These are phyloP conservation scores for Xiphorhynchus elegans DNA, from an alignment of 2,113 vertebrate species.

Conservation along the genomic window DNA sequence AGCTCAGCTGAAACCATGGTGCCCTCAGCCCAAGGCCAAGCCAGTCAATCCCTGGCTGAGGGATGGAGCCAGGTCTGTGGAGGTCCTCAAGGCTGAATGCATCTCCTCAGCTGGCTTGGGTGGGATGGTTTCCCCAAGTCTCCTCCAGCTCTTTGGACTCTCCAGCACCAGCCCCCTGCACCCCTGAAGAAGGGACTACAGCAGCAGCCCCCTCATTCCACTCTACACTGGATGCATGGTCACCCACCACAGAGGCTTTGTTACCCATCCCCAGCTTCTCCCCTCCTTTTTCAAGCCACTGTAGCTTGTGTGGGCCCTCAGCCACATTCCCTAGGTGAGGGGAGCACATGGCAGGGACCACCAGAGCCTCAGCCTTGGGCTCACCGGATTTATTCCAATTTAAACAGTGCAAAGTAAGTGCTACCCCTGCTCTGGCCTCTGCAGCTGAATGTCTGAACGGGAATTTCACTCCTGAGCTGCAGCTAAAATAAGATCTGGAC, in stretches of 20 bases:
- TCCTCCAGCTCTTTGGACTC: not conserved
- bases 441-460: not conserved
- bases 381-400: slow-evolving; percentile 8
- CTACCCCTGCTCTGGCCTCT: slow-evolving; percentile 47
- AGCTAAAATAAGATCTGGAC: slow-evolving; percentile 56
- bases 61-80: not conserved
- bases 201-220: not conserved
- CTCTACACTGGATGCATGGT: fast-evolving
- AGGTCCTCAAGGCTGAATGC: not conserved
- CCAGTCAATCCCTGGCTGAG: not conserved
- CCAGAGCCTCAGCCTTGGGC: not conserved
- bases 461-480: slow-evolving; percentile 31
- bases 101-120: not conserved
- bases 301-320: not conserved
- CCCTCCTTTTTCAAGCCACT: not conserved
- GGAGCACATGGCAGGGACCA: not conserved
- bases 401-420: not conserved
- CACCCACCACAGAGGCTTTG: not conserved
- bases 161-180: not conserved
- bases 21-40: not conserved
- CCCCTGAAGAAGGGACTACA: not conserved
- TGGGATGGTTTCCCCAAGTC: not conserved
- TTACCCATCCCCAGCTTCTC: not conserved
- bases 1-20: fast-evolving
- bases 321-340: not conserved